phyloP scores from a whole-genome alignment of 2,113 vertebrate genomes.

The Alethe castanea region DNA sequence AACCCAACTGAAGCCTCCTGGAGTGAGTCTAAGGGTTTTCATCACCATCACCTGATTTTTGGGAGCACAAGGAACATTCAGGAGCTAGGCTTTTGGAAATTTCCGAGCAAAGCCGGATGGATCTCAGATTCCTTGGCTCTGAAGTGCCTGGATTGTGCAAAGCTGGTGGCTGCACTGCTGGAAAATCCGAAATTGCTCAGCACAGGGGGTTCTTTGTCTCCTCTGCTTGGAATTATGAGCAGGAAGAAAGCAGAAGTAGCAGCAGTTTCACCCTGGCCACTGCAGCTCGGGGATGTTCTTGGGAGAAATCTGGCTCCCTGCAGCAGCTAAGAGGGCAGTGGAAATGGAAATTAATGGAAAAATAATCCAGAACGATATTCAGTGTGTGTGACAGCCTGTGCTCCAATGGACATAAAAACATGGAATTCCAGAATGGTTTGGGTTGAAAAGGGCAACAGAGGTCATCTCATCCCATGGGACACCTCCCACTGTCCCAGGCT shows the following conservation, averaged over 20 bases:
- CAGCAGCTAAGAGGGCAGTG: neutral
- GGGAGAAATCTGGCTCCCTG: neutral
- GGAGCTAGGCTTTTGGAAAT: neutral
- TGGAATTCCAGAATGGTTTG: neutral
- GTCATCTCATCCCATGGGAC: no score
- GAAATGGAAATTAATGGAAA: neutral
- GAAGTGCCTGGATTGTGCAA: neutral
- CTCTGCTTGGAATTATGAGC: neutral
- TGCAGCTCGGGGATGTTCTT: neutral
- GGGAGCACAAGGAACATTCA: neutral
- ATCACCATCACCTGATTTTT: neutral
- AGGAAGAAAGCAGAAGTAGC: neutral
- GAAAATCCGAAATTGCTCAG: neutral
- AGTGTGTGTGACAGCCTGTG: neutral
- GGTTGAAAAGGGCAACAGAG: no score
- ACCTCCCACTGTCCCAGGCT: neutral
- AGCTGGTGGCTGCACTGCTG: neutral
- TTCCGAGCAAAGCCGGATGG: neutral
- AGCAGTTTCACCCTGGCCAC: neutral
- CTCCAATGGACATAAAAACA: neutral
- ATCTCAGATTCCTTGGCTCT: neutral
- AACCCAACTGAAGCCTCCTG: neutral
- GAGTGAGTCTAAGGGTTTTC: neutral
- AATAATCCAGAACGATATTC: neutral
- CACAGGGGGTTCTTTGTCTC: conserved; percentile 6